Evolutionary conservation across 2,797 vertebrate species (phyloP).

Genomic region (Remorina albescens): DNA sequence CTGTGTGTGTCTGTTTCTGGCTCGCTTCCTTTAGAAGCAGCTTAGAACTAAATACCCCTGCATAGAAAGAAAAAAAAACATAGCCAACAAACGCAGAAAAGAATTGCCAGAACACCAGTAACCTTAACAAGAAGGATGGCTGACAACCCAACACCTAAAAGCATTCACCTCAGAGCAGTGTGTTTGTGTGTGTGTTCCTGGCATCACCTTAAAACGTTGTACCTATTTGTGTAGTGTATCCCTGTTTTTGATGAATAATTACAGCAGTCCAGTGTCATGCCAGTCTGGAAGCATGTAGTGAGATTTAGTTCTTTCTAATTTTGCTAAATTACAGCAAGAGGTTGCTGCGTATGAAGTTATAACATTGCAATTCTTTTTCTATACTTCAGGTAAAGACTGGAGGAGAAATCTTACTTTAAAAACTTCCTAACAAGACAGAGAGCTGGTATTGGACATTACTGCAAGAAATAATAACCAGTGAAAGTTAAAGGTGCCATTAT

Average conservation of each 20-base stretch:
- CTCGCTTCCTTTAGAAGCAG: slow-evolving; percentile 53
- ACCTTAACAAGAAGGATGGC: slow-evolving; percentile 39
- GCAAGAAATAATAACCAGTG: no score
- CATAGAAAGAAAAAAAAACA: slow-evolving; percentile 32
- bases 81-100: slow-evolving; percentile 38
- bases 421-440: no score
- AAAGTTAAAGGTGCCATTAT: no score
- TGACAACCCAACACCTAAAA: slow-evolving; percentile 48
- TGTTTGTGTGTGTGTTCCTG: slow-evolving; percentile 44
- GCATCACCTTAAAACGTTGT: not conserved
- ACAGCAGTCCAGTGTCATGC: not conserved
- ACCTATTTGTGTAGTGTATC: slow-evolving; percentile 1
- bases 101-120: slow-evolving; percentile 40
- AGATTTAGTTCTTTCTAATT: no score
- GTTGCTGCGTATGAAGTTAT: no score
- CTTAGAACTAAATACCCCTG: slow-evolving; percentile 40
- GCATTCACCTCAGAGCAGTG: slow-evolving; percentile 27
- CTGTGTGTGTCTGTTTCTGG: slow-evolving; percentile 57
- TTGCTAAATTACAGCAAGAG: not conserved
- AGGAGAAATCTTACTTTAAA: no score
- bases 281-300: not conserved
- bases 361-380: no score
- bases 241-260: slow-evolving; percentile 26
- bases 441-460: no score
- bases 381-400: no score